These are phyloP conservation scores for Villa cingulata DNA, from an alignment of 2,888 invertebrate species.

Conservation along the genomic window DNA sequence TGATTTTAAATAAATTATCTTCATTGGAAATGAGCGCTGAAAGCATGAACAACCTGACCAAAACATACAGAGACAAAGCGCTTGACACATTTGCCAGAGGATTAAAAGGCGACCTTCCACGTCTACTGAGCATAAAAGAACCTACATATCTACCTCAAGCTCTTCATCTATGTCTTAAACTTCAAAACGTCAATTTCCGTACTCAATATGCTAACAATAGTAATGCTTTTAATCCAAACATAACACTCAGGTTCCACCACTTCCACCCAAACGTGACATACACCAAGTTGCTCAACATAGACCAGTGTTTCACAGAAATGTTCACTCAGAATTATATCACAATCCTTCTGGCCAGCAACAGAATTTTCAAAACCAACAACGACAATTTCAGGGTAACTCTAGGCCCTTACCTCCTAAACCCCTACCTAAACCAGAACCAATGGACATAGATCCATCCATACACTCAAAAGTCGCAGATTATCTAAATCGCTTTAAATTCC, in stretches of 20 bases:
- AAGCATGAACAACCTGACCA: neutral
- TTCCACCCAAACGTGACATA: neutral
- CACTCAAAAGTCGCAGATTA: conserved; percentile 9
- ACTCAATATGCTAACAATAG: neutral
- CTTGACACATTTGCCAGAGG: neutral
- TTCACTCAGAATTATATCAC: neutral
- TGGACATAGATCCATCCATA: conserved; percentile 10
- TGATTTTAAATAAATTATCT: neutral
- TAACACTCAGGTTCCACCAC: neutral
- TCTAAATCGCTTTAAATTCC: conserved; percentile 4
- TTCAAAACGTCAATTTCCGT: neutral
- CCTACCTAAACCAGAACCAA: conserved; percentile 9
- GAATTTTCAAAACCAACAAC: no score
- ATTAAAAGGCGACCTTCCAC: neutral
- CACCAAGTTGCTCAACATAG: neutral
- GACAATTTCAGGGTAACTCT: neutral
- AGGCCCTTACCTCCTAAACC: conserved; percentile 6
- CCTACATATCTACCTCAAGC: neutral
- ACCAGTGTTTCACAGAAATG: no score
- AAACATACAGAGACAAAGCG: neutral
- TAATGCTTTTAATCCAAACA: neutral
- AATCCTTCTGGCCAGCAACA: neutral
- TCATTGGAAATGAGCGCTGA: neutral
- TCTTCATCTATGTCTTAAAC: conserved; percentile 1
- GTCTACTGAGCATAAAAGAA: neutral